Conservation (phyloP, 2,888 invertebrate genomes). For the Hyppa rectilinea region DNA sequence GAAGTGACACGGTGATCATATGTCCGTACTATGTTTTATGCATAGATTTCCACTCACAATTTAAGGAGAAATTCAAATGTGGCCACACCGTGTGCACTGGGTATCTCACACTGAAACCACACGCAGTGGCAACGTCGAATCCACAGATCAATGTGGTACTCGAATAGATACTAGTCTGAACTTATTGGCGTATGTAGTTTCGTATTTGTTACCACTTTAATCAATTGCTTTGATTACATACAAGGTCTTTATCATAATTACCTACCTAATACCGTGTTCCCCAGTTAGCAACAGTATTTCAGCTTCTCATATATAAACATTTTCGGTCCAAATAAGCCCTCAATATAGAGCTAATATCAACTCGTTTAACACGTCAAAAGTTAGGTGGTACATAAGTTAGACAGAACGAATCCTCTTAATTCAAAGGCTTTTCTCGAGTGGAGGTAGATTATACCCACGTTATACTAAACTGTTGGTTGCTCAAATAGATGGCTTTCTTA, state of each 20-base stretch:
- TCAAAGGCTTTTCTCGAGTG: constrained; percentile 51
- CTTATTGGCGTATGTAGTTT: constrained; percentile 2
- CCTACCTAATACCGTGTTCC: background rate
- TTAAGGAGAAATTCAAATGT: constrained; percentile 24
- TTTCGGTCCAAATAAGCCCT: constrained; percentile 1
- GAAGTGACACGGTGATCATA: background rate
- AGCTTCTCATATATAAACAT: background rate
- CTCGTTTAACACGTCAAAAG: constrained; percentile 46
- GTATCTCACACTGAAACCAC: constrained; percentile 29
- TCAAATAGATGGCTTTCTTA: constrained; percentile 51
- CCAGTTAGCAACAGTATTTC: constrained; percentile 15
- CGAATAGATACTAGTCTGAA: background rate
- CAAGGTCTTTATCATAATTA: background rate
- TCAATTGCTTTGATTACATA: background rate
- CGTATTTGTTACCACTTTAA: background rate
- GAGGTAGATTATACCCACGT: constrained; percentile 52
- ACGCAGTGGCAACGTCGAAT: constrained; percentile 8
- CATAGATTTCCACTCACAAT: constrained; percentile 1
- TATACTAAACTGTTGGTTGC: constrained; percentile 53
- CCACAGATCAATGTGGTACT: constrained; percentile 18
- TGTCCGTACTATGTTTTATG: background rate
- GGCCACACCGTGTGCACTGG: constrained; percentile 9
- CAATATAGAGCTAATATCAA: constrained; percentile 28
- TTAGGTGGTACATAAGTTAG: constrained; percentile 48
- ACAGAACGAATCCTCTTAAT: constrained; percentile 57